These are phyloP conservation scores for Propithecus perrieri DNA, from an alignment of 2,797 vertebrate species.

Conservation along the genomic window DNA sequence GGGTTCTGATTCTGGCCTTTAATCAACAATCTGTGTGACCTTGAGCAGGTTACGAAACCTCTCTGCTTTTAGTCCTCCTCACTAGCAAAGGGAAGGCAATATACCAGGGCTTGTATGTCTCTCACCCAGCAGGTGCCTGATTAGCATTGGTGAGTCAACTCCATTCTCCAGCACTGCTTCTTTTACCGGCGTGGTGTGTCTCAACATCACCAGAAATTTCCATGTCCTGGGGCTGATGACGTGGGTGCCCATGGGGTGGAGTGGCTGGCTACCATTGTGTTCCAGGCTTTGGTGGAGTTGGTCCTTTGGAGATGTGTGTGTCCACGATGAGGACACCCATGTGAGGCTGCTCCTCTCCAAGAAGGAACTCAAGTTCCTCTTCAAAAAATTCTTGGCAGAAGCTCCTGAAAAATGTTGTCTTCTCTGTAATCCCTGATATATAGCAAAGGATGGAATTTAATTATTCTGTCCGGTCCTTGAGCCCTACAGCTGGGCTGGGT, in stretches of 20 bases:
- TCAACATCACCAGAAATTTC: background rate
- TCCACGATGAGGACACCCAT: background rate
- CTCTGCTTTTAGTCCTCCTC: background rate
- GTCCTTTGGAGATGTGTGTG: background rate
- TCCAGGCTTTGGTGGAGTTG: background rate
- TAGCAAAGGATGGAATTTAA: constrained; percentile 16
- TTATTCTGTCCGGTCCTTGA: fast-evolving
- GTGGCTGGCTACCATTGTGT: background rate
- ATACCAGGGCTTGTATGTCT: background rate
- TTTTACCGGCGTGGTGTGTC: background rate
- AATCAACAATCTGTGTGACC: background rate
- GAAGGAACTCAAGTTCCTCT: background rate
- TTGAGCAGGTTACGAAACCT: background rate
- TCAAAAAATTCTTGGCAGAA: constrained; percentile 14
- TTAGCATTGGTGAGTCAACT: background rate
- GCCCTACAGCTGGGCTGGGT: background rate
- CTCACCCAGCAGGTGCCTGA: background rate
- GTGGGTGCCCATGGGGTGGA: background rate
- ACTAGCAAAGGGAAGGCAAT: background rate
- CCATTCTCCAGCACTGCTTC: background rate
- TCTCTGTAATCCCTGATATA: background rate
- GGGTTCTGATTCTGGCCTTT: background rate
- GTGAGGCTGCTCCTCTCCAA: background rate
- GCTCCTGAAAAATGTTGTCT: background rate
- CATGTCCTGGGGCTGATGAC: background rate